Base-by-base conservation (phyloP, 1,140 invertebrate species). In the Pantala flavescens region DNA sequence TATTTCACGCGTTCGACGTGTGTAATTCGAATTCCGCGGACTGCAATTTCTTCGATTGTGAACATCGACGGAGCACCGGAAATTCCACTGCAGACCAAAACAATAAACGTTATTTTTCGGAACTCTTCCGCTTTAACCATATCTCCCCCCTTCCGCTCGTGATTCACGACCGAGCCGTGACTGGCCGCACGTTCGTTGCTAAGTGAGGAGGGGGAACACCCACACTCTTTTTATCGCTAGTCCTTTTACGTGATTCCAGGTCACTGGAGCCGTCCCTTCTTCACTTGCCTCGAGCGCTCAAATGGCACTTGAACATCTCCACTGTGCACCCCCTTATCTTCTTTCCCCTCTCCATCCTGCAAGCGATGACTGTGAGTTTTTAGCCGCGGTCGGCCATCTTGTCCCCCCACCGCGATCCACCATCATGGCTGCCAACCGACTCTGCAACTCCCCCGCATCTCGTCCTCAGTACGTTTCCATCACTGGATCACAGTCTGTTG, bases 351-450 rank as follows among this genome's bases (percentile, higher is more conserved):
- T 63, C 49, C 49, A 63, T 63, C 49, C n/a, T 63, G 3, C 49
- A 63, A 19, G 49, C 49, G 49, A 63, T 63, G 49, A 63, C 49
- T 36, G 3, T 36, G 28, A 36, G 28, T 63, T 63, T 63, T 63
- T 63, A 63, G 49, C n/a, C 49, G n/a, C n/a, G 49, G 49, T 63
- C 49, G 49, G 49, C 49, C 49, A 63, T 63, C 49, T 63, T 63
- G 49, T 63, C 49, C 49, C 28, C 49, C 49, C 49, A 63, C 49
- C 49, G n/a, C 49, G 49, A 63, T 19, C 49, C n/a, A 21, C 49
- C 49, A 21, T 63, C 49, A 63, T 63, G 14, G 49, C 49, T 63
- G 49, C 49, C 49, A 63, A 63, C 49, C 9, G 28, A 5, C 28
- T 36, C 28, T 36, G 28, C 28, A 36, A 36, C 28, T 36, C 28